Percentiles rank a stretch among this genome's conserved stretches.
Conservation (phyloP, 53 echinoderm and acorn worm species). For the Actinopyga echinites region DNA sequence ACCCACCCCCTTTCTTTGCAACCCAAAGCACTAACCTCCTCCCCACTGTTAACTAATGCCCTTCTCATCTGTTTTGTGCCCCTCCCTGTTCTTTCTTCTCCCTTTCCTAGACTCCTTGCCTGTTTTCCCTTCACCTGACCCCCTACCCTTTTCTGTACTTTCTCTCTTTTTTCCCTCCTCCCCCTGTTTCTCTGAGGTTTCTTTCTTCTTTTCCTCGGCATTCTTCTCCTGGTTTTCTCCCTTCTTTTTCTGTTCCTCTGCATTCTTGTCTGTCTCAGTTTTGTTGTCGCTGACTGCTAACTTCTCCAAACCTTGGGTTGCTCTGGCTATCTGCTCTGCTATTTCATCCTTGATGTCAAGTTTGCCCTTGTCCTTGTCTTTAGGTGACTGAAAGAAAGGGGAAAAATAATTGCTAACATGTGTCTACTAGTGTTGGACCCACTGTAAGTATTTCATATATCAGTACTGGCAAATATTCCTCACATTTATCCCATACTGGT, state of each 20-base stretch:
- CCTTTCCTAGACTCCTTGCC: constrained; percentile 75
- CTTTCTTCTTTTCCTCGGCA: not conserved
- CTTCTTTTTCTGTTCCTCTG: not conserved
- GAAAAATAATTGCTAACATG: too few species aligned
- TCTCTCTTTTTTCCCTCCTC: constrained; percentile 12
- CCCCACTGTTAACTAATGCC: not conserved
- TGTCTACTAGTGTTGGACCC: too few species aligned
- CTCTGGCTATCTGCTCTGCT: constrained; percentile 5
- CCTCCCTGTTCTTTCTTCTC: constrained; percentile 73
- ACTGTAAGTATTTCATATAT: too few species aligned
- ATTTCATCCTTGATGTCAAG: not conserved
- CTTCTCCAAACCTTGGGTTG: not conserved
- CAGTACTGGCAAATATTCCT: too few species aligned
- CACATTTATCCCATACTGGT: too few species aligned
- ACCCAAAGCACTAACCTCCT: too few species aligned
- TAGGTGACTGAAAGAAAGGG: not conserved
- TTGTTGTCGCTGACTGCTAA: not conserved
- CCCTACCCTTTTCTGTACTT: not conserved
- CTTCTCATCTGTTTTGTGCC: constrained; percentile 64
- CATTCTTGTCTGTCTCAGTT: not conserved
- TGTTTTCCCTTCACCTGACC: constrained; percentile 36
- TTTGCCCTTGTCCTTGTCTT: constrained; percentile 11
- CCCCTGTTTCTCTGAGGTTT: not conserved
- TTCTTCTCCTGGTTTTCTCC: not conserved
- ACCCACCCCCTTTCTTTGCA: too few species aligned